phyloP scores from a whole-genome alignment of 1,140 invertebrate species.

The Augochlora pura region DNA sequence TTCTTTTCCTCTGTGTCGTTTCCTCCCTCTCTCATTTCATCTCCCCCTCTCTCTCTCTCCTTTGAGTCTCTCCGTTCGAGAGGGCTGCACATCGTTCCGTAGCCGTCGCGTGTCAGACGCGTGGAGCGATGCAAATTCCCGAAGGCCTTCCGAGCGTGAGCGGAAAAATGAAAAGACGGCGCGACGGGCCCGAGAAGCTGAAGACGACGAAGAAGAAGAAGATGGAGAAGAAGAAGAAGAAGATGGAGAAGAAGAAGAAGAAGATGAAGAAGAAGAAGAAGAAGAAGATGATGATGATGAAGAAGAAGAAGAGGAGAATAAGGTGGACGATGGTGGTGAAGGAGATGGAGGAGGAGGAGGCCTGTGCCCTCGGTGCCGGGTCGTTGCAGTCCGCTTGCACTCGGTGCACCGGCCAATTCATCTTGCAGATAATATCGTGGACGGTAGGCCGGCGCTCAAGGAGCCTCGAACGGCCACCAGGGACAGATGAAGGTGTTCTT shows the following conservation, averaged over 20 bases:
- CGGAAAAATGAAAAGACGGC: conserved; percentile 23
- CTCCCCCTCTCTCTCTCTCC: no score
- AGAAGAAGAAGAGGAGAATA: no score
- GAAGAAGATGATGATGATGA: neutral
- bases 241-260: no score
- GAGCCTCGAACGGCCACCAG: conserved; percentile 57
- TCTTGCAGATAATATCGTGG: conserved; percentile 68
- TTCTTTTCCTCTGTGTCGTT: no score
- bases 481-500: conserved; percentile 66
- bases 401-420: conserved; percentile 60
- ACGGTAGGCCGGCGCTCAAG: conserved; percentile 61
- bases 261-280: no score
- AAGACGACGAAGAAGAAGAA: no score
- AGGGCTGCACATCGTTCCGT: conserved; percentile 8
- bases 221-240: no score
- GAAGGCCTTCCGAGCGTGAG: neutral
- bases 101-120: conserved; percentile 35
- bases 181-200: neutral
- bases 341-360: neutral
- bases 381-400: conserved; percentile 30
- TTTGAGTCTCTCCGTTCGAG: neutral
- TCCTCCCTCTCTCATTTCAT: no score
- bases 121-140: conserved; percentile 28
- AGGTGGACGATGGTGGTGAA: no score
- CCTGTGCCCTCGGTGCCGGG: conserved; percentile 26